phyloP scores from a whole-genome alignment of 2,113 vertebrate species.

The Willisornis vidua region DNA sequence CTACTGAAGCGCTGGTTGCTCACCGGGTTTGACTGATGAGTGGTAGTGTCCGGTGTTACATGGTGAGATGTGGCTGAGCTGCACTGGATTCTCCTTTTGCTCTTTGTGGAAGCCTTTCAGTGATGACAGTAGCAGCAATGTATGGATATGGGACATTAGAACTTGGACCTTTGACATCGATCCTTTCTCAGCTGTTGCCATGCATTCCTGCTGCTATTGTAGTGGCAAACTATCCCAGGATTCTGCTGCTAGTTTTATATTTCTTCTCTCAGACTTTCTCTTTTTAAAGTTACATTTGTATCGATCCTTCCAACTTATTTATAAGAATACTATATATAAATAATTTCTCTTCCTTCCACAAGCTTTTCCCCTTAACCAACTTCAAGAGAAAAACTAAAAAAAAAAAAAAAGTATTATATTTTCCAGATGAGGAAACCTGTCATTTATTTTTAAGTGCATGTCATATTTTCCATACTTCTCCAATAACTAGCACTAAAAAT shows the following conservation, averaged over 20 bases:
- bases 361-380: background rate
- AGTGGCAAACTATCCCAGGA: background rate
- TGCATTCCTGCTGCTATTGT: background rate
- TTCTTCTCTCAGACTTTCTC: background rate
- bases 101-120: background rate
- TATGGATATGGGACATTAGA: background rate
- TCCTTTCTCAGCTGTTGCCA: background rate
- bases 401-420: background rate
- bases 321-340: conserved; percentile 5
- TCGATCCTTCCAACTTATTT: conserved; percentile 5
- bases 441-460: background rate
- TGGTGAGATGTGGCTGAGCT: background rate
- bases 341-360: background rate
- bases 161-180: background rate
- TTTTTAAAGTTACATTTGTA: background rate
- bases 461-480: background rate
- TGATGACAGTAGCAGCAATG: background rate
- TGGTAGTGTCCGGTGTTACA: background rate
- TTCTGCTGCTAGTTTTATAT: background rate
- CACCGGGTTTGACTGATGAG: background rate
- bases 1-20: background rate
- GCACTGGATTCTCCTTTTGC: background rate
- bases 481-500: background rate
- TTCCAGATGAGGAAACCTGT: background rate
- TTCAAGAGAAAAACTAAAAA: conserved; percentile 8